Base-by-base conservation (phyloP, 2,888 invertebrate genomes). In the Tenthredo distinguenda region DNA sequence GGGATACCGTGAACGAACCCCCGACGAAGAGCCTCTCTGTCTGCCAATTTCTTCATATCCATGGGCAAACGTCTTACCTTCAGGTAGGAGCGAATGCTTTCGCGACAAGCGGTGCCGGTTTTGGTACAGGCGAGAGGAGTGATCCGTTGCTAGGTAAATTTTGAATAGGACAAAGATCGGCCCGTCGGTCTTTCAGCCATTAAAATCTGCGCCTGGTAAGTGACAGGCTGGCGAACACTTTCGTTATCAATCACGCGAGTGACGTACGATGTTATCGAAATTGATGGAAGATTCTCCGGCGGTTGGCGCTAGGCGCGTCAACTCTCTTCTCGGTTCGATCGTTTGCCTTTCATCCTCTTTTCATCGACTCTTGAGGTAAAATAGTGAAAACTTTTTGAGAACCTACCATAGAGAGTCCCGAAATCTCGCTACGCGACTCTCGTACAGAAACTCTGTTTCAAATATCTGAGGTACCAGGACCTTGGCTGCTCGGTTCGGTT, bases 171-270 rank as follows among this genome's bases (percentile, higher is more conserved):
- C 40, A 15, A 31, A 43, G 26, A 43, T 74, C 74, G n/a, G 43
- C 2, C 43, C 21, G 74, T 21, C 74, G 47, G 26, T 40, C 4
- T 43, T 4, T 26, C 21, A 10, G 74, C 12, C 18, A 43, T 43
- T 43, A 74, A 43, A 74, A 74, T 40, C 74, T 47, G 74, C 43
- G 21, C 43, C 74, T 74, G 40, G 43, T 43, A 74, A 40, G 40
- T 47, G 40, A 21, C 74, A 47, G 43, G 40, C 72, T 43, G 21
- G 43, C 26, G 47, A 71, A 31, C 21, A 55, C 72, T 83, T 65
- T 72, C 84, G 47, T 43, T 71, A 84, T 84, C 84, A 72, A 84
- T 84, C 84, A 84, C 72, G 12, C 74, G 26, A 26, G 74, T 74
- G 43, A n/a, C 40, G 74, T 74, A 74, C 26, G 21, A 43, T 74